Percentiles rank a stretch among this genome's conserved stretches.
These are phyloP conservation scores for Seira ritae DNA, from an alignment of 2,888 invertebrate genomes.

Conservation along the genomic window DNA sequence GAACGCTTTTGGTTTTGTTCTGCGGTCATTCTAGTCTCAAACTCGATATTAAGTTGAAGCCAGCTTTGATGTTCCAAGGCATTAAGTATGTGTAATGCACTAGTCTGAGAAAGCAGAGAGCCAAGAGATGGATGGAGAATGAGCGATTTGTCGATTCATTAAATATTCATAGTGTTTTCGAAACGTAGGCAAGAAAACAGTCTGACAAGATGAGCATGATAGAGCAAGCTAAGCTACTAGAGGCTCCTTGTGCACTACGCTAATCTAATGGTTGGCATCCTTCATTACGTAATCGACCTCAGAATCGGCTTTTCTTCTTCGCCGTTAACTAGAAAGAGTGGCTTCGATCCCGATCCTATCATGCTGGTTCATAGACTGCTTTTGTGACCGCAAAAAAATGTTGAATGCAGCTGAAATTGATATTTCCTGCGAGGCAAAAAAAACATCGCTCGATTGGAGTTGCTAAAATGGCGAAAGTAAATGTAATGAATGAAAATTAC, in stretches of 20 bases:
- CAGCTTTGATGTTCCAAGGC: not conserved
- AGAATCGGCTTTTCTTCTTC: not conserved
- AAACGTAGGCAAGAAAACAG: not conserved
- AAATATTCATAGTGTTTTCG: slow-evolving; percentile 37
- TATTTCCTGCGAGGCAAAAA: slow-evolving; percentile 30
- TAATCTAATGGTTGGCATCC: not conserved
- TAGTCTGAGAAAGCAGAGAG: not conserved
- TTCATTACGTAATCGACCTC: not conserved
- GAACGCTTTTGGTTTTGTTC: not conserved
- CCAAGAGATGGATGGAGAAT: not conserved
- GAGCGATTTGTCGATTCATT: slow-evolving; percentile 32
- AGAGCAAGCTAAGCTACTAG: not conserved
- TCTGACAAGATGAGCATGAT: not conserved
- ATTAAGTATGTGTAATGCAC: not conserved
- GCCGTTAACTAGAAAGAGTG: not conserved
- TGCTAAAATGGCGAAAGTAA: too few species aligned
- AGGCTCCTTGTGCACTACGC: not conserved
- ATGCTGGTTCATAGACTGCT: not conserved
- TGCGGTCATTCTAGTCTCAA: not conserved
- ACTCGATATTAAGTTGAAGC: not conserved
- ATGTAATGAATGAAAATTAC: too few species aligned
- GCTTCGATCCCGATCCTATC: too few species aligned
- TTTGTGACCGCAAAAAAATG: not conserved
- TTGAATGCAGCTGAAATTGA: slow-evolving; percentile 29
- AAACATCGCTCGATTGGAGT: not conserved